Base-by-base conservation (phyloP, 1,140 invertebrate genomes). In the Xylocopa sonorina region DNA sequence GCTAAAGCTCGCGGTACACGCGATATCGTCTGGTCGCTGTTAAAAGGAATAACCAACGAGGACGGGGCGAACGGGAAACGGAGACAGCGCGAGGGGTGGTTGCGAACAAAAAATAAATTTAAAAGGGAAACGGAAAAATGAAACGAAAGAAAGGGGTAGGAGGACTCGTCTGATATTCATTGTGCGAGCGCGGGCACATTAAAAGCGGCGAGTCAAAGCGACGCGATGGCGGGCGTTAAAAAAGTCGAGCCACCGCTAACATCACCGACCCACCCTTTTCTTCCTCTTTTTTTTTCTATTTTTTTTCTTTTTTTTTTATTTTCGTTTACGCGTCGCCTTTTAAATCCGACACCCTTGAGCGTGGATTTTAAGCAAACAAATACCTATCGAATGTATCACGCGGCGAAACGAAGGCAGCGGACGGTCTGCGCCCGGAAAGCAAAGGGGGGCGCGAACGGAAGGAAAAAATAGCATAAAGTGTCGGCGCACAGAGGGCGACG, bases 351-450 rank as follows among this genome's bases (percentile, higher is more conserved):
- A 87, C 84, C 85, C 83, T 89, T 89, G 79, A 84, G 74, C 79
- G 81, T 80, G 76, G 78, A 85, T 89, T 89, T 89, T 82, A 82
- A 82, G 86, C 78, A 90, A 90, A 85, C 87, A 88, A 90, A 87
- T 88, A 88, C 86, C 83, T 83, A 89, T 89, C 86, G 81, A 66
- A 74, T 85, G 60, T 79, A 75, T 86, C 80, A 50, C 60, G 58
- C 16, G 12, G n/a, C 5, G 2, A 48, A 60, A 58, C 60, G 68
- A 73, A 75, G 55, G 74, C 21, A 55, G 46, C 6, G 32, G 73
- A 53, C n/a, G 32, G 71, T 32, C 21, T 24, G n/a, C 5, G 27
- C 3, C 21, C 18, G 12, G 43, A 38, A 50, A 43, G 67, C 53
- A 55, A 50, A 71, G 38, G 29, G 27, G 57, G 9, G 18, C 24